Percentiles rank a stretch among this genome's conserved stretches.
Evolutionary conservation across 2,113 vertebrate genomes (phyloP).

Genomic region (Rhynchopsitta pachyrhyncha): DNA sequence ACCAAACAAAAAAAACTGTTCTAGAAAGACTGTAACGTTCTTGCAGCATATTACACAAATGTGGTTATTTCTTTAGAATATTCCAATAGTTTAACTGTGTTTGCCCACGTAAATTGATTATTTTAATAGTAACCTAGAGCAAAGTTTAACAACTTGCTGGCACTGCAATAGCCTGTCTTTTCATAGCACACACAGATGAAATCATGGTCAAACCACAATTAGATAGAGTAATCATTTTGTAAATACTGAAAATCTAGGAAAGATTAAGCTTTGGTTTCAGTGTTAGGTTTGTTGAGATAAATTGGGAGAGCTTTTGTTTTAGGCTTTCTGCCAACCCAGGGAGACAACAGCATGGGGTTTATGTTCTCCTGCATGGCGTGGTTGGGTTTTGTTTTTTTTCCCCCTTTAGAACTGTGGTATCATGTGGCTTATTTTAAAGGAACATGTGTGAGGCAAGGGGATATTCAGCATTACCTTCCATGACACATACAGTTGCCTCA

Average conservation of each 20-base stretch:
- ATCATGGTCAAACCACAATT: background rate
- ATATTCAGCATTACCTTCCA: background rate
- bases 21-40: background rate
- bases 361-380: background rate
- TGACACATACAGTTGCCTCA: background rate
- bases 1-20: background rate
- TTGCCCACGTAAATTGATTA: background rate
- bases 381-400: background rate
- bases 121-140: background rate
- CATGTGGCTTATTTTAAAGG: background rate
- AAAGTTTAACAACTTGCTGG: background rate
- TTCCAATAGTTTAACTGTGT: background rate
- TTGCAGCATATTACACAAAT: background rate
- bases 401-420: fast-evolving
- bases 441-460: background rate
- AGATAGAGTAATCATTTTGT: background rate
- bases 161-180: background rate
- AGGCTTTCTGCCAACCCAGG: background rate
- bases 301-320: background rate
- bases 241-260: background rate
- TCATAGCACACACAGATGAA: background rate
- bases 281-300: background rate
- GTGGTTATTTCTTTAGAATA: background rate
- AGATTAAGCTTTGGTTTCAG: background rate
- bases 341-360: background rate